Evolutionary conservation across 2,888 invertebrate species (phyloP), one percentile per base, ranked within the genome.

Genomic region (Heliconius charithonia): DNA sequence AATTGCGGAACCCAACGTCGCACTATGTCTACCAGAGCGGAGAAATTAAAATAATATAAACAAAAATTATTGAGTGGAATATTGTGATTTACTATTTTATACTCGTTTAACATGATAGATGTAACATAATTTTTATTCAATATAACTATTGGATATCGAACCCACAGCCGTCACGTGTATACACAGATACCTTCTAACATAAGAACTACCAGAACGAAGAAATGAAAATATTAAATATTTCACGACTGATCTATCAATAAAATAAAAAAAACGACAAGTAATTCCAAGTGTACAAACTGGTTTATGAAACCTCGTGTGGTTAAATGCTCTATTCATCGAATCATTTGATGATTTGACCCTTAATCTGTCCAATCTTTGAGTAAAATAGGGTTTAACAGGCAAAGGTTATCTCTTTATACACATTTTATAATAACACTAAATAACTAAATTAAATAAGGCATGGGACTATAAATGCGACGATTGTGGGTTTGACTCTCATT

Each of bases 261-360:
- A 51, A 51, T 22, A 2, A 51, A 51, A 9, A 51, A 41, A 45
- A 41, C 10, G 13, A 51, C 7, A 51, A 6, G 37, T n/a, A 67
- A 37, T 4, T 10, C 37, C 37, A 37, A 13, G 32, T 37, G 22
- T 37, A 32, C n/a, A 41, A 41, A 41, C 41, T 37, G n/a, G 67
- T 41, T 41, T 25, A 69, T 32, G 16, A 41, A 69, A 41, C n/a
- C 41, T 41, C 41, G 67, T 13, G 67, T 13, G 67, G 25, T 41
- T 25, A 25, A 41, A 25, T 6, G 67, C 13, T 41, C 41, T 37
- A 69, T 41, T 69, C 41, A 69, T 69, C 67, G 41, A 69, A 25
- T 25, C n/a, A 41, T 41, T 41, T 69, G 25, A 25, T 25, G 41
- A 25, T 69, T 69, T 69, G 67, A 41, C 41, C 67, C 67, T 69